These are phyloP conservation scores for Characodon lateralis DNA, from an alignment of 2,797 vertebrate genomes.

Conservation along the genomic window DNA sequence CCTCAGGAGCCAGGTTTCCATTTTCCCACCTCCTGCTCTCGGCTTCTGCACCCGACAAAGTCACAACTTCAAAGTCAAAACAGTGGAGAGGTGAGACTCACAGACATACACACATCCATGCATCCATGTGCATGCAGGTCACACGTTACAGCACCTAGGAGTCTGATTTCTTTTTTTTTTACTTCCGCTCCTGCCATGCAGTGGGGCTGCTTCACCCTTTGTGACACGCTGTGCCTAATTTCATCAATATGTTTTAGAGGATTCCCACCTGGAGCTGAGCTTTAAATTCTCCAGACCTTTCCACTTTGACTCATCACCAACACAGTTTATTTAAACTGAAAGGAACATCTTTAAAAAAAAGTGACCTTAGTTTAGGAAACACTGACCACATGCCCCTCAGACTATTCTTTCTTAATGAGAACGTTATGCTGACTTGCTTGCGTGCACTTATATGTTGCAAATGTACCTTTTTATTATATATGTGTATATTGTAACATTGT, in stretches of 20 bases:
- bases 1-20: conserved; percentile 62
- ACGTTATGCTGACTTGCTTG: neutral
- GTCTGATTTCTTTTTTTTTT: conserved; percentile 4
- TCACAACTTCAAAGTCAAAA: conserved; percentile 76
- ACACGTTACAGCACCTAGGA: conserved; percentile 14
- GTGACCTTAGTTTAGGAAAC: neutral
- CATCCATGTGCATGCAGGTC: conserved; percentile 2
- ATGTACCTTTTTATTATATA: too few species aligned
- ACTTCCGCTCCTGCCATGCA: conserved; percentile 40
- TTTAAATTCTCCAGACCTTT: conserved; percentile 46
- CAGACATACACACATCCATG: conserved; percentile 3
- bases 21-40: conserved; percentile 61
- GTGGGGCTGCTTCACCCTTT: conserved; percentile 58
- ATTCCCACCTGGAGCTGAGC: conserved; percentile 62
- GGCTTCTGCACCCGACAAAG: conserved; percentile 64
- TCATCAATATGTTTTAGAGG: conserved; percentile 50
- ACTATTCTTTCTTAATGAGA: neutral
- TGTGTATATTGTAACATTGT: too few species aligned
- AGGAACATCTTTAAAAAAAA: neutral
- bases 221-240: conserved; percentile 73
- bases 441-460: too few species aligned
- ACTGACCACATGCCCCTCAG: too few species aligned
- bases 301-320: conserved; percentile 2
- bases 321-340: conserved; percentile 22
- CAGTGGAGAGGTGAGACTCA: conserved; percentile 32